Percentiles rank a stretch among this genome's conserved stretches.
phyloP scores from a whole-genome alignment of 2,888 invertebrate genomes.

The Hyposoter dolosus region DNA sequence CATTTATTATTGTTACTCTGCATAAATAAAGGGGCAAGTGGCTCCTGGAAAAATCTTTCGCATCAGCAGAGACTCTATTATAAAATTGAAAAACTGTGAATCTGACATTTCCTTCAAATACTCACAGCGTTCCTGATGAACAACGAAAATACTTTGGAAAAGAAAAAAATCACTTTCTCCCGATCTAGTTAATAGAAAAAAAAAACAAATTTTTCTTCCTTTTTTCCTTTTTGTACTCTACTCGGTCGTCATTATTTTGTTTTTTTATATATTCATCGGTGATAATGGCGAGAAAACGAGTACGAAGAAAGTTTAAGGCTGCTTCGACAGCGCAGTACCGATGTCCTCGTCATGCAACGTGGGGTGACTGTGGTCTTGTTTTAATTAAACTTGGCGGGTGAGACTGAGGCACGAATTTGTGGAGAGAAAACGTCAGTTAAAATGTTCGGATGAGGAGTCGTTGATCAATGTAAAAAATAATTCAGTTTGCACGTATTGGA shows the following conservation, averaged over 20 bases:
- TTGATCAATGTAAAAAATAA: background rate
- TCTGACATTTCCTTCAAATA: background rate
- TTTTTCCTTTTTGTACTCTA: background rate
- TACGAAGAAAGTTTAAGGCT: conserved; percentile 12
- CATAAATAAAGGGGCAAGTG: background rate
- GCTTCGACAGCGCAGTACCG: conserved; percentile 22
- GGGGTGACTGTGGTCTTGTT: conserved; percentile 33
- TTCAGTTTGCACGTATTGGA: background rate
- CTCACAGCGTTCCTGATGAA: background rate
- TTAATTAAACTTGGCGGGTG: background rate
- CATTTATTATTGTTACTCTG: too few relatives aligned
- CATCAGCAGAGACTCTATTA: background rate
- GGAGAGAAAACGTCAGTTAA: background rate
- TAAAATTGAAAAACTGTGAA: background rate
- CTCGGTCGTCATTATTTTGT: conserved; percentile 2
- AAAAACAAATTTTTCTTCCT: background rate
- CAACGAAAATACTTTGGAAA: background rate
- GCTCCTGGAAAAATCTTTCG: background rate
- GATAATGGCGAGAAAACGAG: conserved; percentile 22
- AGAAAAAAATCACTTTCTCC: background rate
- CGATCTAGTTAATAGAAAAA: background rate
- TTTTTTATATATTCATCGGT: conserved; percentile 32
- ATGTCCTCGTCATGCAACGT: conserved; percentile 27
- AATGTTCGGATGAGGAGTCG: background rate
- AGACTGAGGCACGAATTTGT: background rate